phyloP scores from a whole-genome alignment of 2,797 vertebrate species.

The Fistularia commersonii region DNA sequence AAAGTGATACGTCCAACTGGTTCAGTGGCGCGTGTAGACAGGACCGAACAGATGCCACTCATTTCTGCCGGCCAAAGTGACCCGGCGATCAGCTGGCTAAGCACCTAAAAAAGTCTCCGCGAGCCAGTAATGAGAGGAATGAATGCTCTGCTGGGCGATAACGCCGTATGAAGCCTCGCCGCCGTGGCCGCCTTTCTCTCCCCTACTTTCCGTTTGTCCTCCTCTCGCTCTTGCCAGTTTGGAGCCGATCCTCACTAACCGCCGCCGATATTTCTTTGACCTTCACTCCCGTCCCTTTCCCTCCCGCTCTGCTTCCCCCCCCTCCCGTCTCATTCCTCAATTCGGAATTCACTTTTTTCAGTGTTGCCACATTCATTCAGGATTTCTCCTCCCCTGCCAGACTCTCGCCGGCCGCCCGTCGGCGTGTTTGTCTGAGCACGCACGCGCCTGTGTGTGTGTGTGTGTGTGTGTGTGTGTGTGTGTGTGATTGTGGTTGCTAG shows the following conservation, averaged over 20 bases:
- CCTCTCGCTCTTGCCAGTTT: constrained; percentile 9
- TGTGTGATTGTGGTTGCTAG: constrained; percentile 17
- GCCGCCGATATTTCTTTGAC: constrained; percentile 29
- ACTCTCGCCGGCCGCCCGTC: constrained; percentile 2
- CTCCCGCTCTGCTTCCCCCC: constrained; percentile 8
- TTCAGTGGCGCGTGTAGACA: constrained; percentile 34
- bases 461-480: constrained; percentile 3
- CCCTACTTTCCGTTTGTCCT: constrained; percentile 14
- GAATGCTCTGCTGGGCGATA: constrained; percentile 31
- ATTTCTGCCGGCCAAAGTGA: constrained; percentile 55
- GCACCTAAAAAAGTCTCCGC: constrained; percentile 44
- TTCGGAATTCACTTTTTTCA: neutral
- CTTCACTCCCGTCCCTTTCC: constrained; percentile 3
- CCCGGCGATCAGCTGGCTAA: constrained; percentile 59
- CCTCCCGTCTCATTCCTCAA: neutral
- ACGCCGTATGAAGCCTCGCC: constrained; percentile 24
- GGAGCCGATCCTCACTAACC: constrained; percentile 13
- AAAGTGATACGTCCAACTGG: constrained; percentile 61
- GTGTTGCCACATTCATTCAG: neutral
- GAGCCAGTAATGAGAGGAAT: constrained; percentile 40
- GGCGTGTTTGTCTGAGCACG: too few species aligned
- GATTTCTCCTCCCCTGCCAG: constrained; percentile 1
- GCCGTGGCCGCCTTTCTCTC: constrained; percentile 17
- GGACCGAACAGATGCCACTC: constrained; percentile 61
- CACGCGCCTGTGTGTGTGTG: constrained; percentile 10